A percentile compares a stretch with the other conserved stretches of the same genome.
phyloP scores from a whole-genome alignment of 2,113 vertebrate genomes.

The Siniperca chuatsi region DNA sequence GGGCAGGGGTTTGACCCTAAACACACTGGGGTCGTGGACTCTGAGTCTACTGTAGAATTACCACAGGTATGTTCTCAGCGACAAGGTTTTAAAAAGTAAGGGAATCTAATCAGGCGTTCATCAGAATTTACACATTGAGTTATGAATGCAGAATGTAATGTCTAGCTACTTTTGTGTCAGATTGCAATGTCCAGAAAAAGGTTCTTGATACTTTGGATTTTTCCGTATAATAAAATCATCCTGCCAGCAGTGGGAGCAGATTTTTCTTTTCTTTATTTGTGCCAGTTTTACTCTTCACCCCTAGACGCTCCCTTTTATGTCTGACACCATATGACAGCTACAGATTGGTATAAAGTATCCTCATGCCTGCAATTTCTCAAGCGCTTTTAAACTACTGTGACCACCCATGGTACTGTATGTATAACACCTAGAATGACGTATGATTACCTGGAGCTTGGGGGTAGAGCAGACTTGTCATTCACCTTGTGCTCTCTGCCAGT shows the following conservation, averaged over 20 bases:
- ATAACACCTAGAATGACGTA: not conserved
- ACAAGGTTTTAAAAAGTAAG: constrained; percentile 26
- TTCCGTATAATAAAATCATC: not conserved
- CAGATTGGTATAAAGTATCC: not conserved
- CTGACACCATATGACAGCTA: not conserved
- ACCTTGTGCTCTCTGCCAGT: not conserved
- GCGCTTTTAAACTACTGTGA: not conserved
- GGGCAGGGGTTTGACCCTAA: constrained; percentile 39
- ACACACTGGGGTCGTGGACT: constrained; percentile 42
- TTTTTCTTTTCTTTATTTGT: not conserved
- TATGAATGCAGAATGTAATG: not conserved
- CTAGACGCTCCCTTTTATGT: not conserved
- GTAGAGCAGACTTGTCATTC: not conserved
- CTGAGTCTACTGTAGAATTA: constrained; percentile 35
- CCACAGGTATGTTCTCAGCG: constrained; percentile 20
- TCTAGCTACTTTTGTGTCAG: too few species aligned
- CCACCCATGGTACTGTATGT: not conserved
- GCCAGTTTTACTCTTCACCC: not conserved
- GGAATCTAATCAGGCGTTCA: constrained; percentile 16
- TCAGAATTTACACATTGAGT: not conserved
- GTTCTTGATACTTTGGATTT: not conserved
- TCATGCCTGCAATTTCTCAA: not conserved
- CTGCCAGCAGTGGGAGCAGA: not conserved
- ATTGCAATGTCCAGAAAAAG: not conserved
- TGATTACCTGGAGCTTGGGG: not conserved